Evolutionary conservation across 2,888 invertebrate genomes (phyloP).

Genomic region (Serrognathus titanus): DNA sequence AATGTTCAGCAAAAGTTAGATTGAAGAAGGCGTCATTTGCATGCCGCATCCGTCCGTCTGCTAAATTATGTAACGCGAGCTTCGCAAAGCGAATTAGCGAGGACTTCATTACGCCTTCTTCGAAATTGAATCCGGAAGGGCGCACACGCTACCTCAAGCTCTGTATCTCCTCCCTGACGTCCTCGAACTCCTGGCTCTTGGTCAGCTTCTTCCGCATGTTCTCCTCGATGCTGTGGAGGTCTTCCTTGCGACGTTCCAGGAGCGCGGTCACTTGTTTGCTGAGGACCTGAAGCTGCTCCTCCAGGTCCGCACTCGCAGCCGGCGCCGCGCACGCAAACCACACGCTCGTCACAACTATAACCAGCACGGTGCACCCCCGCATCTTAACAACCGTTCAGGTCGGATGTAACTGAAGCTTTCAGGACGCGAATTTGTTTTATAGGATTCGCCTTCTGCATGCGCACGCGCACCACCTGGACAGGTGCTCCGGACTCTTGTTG

Average conservation of each 20-base stretch:
- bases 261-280: conserved; percentile 55
- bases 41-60: too few species aligned
- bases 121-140: background rate
- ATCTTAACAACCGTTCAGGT: conserved; percentile 12
- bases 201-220: conserved; percentile 52
- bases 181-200: conserved; percentile 53
- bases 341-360: conserved; percentile 21
- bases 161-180: conserved; percentile 52
- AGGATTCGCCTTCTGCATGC: conserved; percentile 6
- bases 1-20: too few species aligned
- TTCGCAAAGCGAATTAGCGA: too few species aligned
- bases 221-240: conserved; percentile 54
- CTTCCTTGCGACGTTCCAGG: conserved; percentile 53
- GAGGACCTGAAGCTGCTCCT: conserved; percentile 50
- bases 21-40: too few species aligned
- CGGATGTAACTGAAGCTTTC: conserved; percentile 13
- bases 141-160: conserved; percentile 48
- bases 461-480: conserved; percentile 19
- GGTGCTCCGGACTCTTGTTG: conserved; percentile 7
- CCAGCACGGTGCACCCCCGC: conserved; percentile 13
- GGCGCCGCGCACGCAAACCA: conserved; percentile 13
- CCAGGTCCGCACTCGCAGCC: conserved; percentile 34
- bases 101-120: too few species aligned
- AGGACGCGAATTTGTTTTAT: conserved; percentile 17
- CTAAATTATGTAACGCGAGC: too few species aligned